Conservation (phyloP, 2,797 vertebrate species). For the Girardinus metallicus region DNA sequence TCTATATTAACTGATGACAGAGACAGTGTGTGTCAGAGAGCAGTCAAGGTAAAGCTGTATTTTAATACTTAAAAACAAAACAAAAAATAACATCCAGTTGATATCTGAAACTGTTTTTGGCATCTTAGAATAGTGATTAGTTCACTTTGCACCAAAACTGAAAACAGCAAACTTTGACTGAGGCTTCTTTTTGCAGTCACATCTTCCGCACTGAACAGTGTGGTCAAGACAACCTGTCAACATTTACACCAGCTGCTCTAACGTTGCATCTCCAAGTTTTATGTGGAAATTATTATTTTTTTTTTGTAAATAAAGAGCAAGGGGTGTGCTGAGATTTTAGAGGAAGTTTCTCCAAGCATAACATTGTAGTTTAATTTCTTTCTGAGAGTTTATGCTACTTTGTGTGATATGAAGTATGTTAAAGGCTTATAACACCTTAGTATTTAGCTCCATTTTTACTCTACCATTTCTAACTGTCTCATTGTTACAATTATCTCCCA, state of each 20-base stretch:
- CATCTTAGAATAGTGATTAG: neutral
- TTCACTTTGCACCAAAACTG: neutral
- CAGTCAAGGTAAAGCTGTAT: neutral
- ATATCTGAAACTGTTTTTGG: neutral
- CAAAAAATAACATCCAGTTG: neutral
- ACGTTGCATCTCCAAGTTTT: neutral
- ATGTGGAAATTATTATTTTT: neutral
- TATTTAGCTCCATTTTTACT: neutral
- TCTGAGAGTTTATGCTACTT: neutral
- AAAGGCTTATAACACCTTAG: neutral
- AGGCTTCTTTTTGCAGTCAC: neutral
- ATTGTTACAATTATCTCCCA: conserved; percentile 11
- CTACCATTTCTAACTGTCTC: conserved; percentile 3
- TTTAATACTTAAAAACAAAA: neutral
- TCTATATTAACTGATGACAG: neutral
- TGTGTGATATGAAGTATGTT: neutral
- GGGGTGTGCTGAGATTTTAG: neutral
- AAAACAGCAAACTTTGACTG: neutral
- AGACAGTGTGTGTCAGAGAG: neutral
- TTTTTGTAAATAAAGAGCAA: neutral
- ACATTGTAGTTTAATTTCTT: neutral
- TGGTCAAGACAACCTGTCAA: neutral
- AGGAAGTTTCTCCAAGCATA: neutral
- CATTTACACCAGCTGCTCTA: neutral
- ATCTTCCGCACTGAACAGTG: neutral